Conservation (phyloP, 2,797 vertebrate species). For the Orientallactaga sibirica region DNA sequence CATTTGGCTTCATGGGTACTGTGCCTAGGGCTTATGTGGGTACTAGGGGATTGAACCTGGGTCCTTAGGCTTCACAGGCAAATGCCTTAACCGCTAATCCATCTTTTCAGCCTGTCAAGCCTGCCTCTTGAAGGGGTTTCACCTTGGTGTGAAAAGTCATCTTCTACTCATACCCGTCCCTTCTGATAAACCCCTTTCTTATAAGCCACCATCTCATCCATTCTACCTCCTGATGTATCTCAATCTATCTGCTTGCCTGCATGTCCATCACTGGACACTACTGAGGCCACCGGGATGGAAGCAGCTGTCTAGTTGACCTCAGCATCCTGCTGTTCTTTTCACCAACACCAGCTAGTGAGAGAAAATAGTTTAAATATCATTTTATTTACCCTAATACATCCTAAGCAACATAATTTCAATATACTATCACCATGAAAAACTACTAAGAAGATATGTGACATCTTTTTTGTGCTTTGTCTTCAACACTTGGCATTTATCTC, state of each 20-base stretch:
- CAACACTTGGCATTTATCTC: not conserved
- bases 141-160: not conserved
- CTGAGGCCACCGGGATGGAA: not conserved
- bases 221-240: no score
- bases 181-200: not conserved
- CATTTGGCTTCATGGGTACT: no score
- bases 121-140: not conserved
- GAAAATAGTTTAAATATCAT: not conserved
- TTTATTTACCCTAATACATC: not conserved
- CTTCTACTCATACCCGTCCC: not conserved
- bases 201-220: no score
- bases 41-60: no score
- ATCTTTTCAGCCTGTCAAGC: not conserved
- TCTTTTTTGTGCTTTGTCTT: not conserved
- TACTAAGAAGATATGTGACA: constrained; percentile 1
- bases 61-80: no score
- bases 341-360: not conserved
- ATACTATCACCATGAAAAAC: not conserved
- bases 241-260: not conserved
- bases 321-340: not conserved
- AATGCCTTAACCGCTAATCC: no score
- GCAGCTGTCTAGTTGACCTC: not conserved
- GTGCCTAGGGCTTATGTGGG: no score
- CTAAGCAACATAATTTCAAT: not conserved
- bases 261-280: not conserved